These are phyloP conservation scores for Neuroterus valhalla DNA, from an alignment of 1,140 invertebrate genomes.

Conservation along the genomic window DNA sequence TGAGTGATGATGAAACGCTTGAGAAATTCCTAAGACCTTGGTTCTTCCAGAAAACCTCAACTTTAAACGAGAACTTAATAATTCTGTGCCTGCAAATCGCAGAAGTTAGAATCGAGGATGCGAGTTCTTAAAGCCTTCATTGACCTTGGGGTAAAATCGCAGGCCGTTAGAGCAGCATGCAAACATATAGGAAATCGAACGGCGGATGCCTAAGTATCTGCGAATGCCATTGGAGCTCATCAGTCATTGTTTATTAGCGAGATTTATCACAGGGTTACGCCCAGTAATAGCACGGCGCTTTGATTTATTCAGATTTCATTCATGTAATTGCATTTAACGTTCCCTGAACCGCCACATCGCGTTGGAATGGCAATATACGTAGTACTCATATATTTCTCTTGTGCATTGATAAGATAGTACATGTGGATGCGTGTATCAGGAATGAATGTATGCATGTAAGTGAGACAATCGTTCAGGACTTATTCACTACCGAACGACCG, in stretches of 20 bases:
- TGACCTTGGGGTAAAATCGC: constrained; percentile 1
- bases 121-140: background rate
- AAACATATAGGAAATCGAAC: too few species aligned
- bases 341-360: background rate
- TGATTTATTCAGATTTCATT: constrained; percentile 61
- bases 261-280: constrained; percentile 45
- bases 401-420: background rate
- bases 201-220: background rate
- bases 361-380: background rate
- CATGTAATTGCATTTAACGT: constrained; percentile 50
- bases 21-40: background rate
- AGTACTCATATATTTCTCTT: background rate
- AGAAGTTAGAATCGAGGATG: background rate
- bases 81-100: too few species aligned
- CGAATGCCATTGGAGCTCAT: constrained; percentile 5
- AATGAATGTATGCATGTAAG: background rate
- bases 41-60: too few species aligned
- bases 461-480: constrained; percentile 45
- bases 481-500: constrained; percentile 63
- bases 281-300: constrained; percentile 47
- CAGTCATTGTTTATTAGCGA: constrained; percentile 49
- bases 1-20: too few species aligned
- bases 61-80: too few species aligned
- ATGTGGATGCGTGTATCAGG: background rate
- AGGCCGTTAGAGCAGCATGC: constrained; percentile 1